These are phyloP conservation scores for Ochotona princeps DNA, from an alignment of 2,113 vertebrate genomes.

Conservation along the genomic window DNA sequence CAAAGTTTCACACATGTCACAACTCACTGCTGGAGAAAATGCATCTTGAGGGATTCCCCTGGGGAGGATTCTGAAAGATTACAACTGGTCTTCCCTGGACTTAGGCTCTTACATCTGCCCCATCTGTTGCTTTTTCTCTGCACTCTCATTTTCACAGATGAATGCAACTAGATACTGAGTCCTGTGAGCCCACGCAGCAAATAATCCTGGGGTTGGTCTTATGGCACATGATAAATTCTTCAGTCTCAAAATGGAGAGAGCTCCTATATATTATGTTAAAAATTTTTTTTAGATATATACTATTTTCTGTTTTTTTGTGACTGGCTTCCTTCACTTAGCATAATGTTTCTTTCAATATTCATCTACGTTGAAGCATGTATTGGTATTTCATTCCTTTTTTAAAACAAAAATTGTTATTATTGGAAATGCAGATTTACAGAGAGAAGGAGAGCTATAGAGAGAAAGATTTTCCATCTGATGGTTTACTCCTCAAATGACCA, in stretches of 20 bases:
- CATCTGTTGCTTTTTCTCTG: background rate
- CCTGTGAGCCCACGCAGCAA: background rate
- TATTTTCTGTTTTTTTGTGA: background rate
- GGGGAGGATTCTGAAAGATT: background rate
- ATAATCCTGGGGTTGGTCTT: background rate
- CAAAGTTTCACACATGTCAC: background rate
- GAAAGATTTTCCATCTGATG: too few relatives aligned
- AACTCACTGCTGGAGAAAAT: background rate
- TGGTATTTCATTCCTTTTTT: background rate
- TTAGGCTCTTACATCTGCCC: background rate
- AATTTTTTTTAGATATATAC: too few relatives aligned
- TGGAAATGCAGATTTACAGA: too few relatives aligned
- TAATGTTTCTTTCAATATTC: slow-evolving; percentile 53
- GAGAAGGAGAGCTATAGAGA: too few relatives aligned
- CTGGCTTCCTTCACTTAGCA: background rate
- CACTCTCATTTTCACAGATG: background rate
- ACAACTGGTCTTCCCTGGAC: background rate
- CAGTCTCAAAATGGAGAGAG: slow-evolving; percentile 28
- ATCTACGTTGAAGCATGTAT: background rate
- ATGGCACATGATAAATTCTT: background rate
- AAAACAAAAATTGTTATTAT: too few relatives aligned
- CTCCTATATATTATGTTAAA: background rate
- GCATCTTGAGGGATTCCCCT: background rate
- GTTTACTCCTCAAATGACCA: too few relatives aligned
- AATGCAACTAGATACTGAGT: background rate